phyloP scores from a whole-genome alignment of 2,797 vertebrate species.

The Esox masquinongy region DNA sequence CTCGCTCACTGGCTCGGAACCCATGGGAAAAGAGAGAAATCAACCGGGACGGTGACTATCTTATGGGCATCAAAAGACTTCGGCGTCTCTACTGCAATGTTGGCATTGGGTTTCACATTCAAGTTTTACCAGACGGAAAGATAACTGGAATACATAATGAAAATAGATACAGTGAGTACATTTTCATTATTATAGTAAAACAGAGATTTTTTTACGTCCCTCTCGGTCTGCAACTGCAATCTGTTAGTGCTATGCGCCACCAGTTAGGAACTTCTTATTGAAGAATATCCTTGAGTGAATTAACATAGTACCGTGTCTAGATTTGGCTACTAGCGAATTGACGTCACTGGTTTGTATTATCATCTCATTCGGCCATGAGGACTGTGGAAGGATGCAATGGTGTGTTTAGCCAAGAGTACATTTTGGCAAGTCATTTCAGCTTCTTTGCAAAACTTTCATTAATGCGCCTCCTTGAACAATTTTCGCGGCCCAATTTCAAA shows the following conservation, averaged over 20 bases:
- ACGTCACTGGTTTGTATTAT: not conserved
- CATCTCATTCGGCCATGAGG: not conserved
- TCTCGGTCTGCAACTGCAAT: not conserved
- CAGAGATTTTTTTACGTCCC: not conserved
- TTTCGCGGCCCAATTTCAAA: conserved; percentile 5
- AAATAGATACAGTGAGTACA: conserved; percentile 89
- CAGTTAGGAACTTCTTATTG: not conserved
- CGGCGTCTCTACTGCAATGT: conserved; percentile 94
- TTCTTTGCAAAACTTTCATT: not conserved
- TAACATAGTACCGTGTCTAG: not conserved
- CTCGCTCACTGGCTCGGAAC: conserved; percentile 76
- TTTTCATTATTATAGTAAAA: not conserved
- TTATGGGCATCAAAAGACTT: conserved; percentile 89
- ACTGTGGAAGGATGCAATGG: not conserved
- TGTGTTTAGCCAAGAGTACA: not conserved
- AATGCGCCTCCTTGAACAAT: not conserved
- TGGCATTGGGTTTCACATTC: conserved; percentile 95
- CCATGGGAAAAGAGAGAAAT: conserved; percentile 81
- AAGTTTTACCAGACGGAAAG: conserved; percentile 87
- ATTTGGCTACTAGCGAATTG: not conserved
- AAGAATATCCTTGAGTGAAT: not conserved
- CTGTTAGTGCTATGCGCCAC: not conserved
- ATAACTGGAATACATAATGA: conserved; percentile 91
- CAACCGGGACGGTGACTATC: conserved; percentile 85
- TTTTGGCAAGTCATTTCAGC: not conserved